Evolutionary conservation across 2,797 vertebrate genomes (phyloP).

Genomic region (Lepilemur septentrionalis): DNA sequence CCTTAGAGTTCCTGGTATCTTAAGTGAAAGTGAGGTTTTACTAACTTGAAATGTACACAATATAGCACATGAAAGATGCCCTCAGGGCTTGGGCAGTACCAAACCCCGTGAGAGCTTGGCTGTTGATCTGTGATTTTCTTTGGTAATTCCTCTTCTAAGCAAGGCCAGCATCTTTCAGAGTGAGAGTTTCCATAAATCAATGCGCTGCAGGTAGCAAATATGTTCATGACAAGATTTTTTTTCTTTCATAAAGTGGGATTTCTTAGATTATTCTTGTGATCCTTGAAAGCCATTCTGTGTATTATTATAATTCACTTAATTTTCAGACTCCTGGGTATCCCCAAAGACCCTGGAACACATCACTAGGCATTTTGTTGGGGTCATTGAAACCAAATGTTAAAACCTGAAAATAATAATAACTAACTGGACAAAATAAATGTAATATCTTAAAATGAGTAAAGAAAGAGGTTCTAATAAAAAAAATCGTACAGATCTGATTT

Average conservation of each 20-base stretch:
- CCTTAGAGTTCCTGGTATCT: neutral
- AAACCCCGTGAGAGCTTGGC: neutral
- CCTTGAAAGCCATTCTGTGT: neutral
- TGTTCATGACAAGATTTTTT: neutral
- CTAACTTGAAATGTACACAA: neutral
- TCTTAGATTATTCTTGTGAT: neutral
- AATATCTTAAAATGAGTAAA: neutral
- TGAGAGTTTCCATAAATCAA: neutral
- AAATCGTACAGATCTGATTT: neutral
- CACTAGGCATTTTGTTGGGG: neutral
- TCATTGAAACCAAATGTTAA: neutral
- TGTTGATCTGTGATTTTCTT: neutral
- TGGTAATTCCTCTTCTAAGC: neutral
- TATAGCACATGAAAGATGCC: neutral
- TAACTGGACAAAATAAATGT: neutral
- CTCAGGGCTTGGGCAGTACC: neutral
- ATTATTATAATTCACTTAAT: neutral
- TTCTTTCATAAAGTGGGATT: neutral
- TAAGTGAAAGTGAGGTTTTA: neutral
- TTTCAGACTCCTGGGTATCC: neutral
- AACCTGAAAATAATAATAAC: neutral
- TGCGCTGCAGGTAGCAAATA: neutral
- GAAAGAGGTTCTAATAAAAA: neutral
- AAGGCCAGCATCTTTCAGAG: neutral
- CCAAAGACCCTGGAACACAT: neutral